Evolutionary conservation across 1,140 invertebrate species (phyloP).

Genomic region (Drosophila suzukii): DNA sequence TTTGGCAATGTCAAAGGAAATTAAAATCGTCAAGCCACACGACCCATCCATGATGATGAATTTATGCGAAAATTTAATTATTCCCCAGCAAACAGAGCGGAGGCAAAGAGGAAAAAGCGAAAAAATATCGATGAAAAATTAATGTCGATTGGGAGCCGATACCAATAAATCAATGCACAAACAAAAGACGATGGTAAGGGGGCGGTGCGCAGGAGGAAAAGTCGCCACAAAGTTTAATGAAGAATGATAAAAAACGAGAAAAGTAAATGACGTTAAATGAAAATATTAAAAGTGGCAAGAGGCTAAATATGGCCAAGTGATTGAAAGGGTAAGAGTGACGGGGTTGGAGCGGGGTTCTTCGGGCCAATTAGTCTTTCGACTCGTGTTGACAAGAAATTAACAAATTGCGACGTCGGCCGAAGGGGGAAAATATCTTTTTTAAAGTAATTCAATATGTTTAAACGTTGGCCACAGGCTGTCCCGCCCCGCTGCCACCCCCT

Average conservation of each 20-base stretch:
- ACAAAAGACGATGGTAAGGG: slow-evolving; percentile 41
- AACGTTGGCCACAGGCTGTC: slow-evolving; percentile 63
- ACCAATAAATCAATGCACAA: slow-evolving; percentile 74
- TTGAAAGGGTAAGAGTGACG: slow-evolving; percentile 35
- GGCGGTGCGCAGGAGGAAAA: neutral
- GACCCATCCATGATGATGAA: slow-evolving; percentile 70
- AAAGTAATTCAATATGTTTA: slow-evolving; percentile 81
- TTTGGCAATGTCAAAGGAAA: slow-evolving; percentile 70
- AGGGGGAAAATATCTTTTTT: slow-evolving; percentile 26
- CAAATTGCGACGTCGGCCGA: slow-evolving; percentile 52
- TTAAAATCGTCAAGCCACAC: slow-evolving; percentile 64
- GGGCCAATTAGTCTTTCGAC: slow-evolving; percentile 61
- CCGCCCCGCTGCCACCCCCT: slow-evolving; percentile 11
- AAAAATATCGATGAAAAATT: slow-evolving; percentile 74
- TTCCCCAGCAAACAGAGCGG: slow-evolving; percentile 69
- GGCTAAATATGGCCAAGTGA: slow-evolving; percentile 58
- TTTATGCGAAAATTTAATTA: slow-evolving; percentile 82
- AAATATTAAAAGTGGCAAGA: slow-evolving; percentile 70
- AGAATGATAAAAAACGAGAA: slow-evolving; percentile 59
- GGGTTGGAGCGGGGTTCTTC: slow-evolving; percentile 17
- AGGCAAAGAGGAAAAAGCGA: slow-evolving; percentile 18
- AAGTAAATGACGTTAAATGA: slow-evolving; percentile 70
- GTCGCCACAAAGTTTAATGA: slow-evolving; percentile 68
- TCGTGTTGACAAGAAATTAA: slow-evolving; percentile 78
- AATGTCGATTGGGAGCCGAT: slow-evolving; percentile 77